Base-by-base conservation (phyloP, 2,797 vertebrate species). In the Pteronotus mesoamericanus region DNA sequence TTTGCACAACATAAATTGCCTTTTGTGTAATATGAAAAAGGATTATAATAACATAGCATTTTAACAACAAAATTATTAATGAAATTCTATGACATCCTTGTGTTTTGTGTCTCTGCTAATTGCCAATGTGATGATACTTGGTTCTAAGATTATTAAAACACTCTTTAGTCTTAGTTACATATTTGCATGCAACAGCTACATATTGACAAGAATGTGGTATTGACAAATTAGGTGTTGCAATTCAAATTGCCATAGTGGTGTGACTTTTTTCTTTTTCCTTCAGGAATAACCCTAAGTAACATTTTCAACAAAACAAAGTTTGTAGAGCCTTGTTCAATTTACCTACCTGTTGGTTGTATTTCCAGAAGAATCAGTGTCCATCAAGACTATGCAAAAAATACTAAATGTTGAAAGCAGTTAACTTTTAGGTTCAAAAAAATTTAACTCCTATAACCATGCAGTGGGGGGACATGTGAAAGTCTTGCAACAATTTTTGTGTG, bases 21-120 rank as follows among this genome's bases (percentile, higher is more conserved):
- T 89, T 84, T 26, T 84, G 37, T 92, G 34, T 37, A 51, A n/a
- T 84, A 46, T n/a, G 11, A 74, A 57, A 79, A 86, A 86, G 32
- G 12, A 39, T 93, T 69, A 51, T n/a, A 82, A 18, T 69, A 79
- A 88, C 9, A 32, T 85, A 80, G n/a, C 39, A 59, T 66, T 94
- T 92, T 89, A 84, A 64, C 46, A 86, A 61, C 37, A 61, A 86
- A 72, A 44, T 61, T 90, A 78, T 18, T 66, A 86, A 46, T 94
- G 42, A 79, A 74, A 51, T 89, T 79, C 57, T 69, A 1, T 44
- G 32, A 87, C 3, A 42, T 89, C 48, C 26, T 88, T 14, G 21
- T 82, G 59, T 86, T 84, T 94, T 90, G 48, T 92, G 18, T 74
- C 24, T 94, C 39, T 64, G 14, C 48, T 91, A 42, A 82, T 86